Conservation (phyloP, 1,140 invertebrate genomes). For the Drosophila navojoa region DNA sequence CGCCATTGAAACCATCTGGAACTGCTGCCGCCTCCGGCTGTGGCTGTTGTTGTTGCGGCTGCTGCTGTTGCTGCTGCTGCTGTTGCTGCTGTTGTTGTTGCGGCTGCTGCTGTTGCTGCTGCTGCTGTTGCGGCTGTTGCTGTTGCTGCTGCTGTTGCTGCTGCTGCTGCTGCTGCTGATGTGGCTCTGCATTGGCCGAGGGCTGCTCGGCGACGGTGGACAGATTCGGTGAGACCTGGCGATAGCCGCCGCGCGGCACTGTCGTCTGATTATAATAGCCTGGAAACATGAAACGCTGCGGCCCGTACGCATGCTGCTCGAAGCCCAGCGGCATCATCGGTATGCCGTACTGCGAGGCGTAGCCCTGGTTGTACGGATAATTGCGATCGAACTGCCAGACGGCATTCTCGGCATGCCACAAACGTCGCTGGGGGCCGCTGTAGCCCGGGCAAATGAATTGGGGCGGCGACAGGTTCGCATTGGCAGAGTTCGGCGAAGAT, state of each 20-base stretch:
- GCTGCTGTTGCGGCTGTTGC: background rate
- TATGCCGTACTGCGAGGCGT: conserved; percentile 58
- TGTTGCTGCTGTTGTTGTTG: background rate
- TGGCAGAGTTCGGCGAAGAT: conserved; percentile 1
- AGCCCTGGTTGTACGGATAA: conserved; percentile 68
- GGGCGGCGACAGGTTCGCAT: conserved; percentile 17
- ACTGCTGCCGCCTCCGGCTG: background rate
- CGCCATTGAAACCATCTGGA: conserved; percentile 20
- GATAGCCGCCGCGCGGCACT: conserved; percentile 28
- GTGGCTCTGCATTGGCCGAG: background rate
- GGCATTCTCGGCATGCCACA: conserved; percentile 67
- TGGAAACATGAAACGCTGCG: conserved; percentile 63
- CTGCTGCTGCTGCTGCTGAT: background rate
- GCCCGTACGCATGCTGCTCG: conserved; percentile 49
- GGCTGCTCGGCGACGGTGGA: conserved; percentile 14
- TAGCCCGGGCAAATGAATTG: conserved; percentile 60
- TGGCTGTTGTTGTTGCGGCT: background rate
- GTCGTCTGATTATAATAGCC: conserved; percentile 52
- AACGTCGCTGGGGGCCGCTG: conserved; percentile 55
- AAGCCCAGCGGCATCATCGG: conserved; percentile 66
- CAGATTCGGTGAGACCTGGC: conserved; percentile 34
- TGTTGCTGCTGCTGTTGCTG: background rate
- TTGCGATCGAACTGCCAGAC: conserved; percentile 73
- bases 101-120: background rate
- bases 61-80: background rate